Evolutionary conservation across 1,140 invertebrate genomes (phyloP).

Genomic region (Platyura marginata): DNA sequence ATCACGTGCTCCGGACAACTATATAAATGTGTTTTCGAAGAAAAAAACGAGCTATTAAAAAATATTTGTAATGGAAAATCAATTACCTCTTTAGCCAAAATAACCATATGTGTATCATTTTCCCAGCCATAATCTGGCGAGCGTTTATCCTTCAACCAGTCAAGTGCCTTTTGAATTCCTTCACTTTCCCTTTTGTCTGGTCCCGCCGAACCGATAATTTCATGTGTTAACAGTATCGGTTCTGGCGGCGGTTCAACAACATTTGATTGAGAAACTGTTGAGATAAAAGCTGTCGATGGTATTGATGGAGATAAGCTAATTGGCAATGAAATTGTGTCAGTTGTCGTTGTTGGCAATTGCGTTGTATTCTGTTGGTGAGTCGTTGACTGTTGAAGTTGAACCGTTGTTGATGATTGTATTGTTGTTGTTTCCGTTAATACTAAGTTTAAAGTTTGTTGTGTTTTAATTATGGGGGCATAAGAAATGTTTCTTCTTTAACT

Average conservation of each 20-base stretch:
- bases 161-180: constrained; percentile 38
- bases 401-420: not conserved
- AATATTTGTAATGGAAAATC: too few relatives aligned
- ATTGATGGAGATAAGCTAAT: not conserved
- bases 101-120: constrained; percentile 52
- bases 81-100: constrained; percentile 37
- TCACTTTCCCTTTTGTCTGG: constrained; percentile 28
- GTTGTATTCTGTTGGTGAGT: not conserved
- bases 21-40: too few relatives aligned
- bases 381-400: not conserved
- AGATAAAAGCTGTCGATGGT: not conserved
- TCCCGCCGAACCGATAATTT: constrained; percentile 17
- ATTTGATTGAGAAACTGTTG: not conserved
- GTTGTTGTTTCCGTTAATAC: too few relatives aligned
- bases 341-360: not conserved
- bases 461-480: too few relatives aligned
- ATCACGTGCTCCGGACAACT: constrained; percentile 21
- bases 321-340: not conserved
- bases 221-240: constrained; percentile 5
- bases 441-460: too few relatives aligned
- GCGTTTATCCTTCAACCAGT: constrained; percentile 46
- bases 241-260: not conserved
- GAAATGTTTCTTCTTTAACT: too few relatives aligned
- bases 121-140: constrained; percentile 55
- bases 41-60: too few relatives aligned